Evolutionary conservation across 2,797 vertebrate genomes (phyloP).

Genomic region (Caiman crocodilus): DNA sequence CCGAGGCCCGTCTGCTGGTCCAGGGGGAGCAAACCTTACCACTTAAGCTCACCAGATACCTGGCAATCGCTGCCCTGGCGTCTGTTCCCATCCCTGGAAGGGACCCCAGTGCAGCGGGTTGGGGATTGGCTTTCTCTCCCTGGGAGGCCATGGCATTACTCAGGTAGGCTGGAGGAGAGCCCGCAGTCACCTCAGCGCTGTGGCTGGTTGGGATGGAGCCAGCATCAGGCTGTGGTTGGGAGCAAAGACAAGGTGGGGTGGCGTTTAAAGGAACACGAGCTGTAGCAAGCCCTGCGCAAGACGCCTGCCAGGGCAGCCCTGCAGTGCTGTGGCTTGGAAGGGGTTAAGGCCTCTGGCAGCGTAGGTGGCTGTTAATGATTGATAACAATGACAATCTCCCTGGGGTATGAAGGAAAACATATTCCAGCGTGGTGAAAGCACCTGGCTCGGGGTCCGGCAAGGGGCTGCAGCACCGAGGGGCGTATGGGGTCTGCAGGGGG

Average conservation of each 20-base stretch:
- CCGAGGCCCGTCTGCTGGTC: constrained; percentile 31
- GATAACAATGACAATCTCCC: constrained; percentile 71
- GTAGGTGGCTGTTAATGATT: constrained; percentile 83
- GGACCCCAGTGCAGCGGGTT: neutral
- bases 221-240: neutral
- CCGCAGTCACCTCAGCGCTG: neutral
- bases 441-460: neutral
- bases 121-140: neutral
- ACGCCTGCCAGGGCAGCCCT: neutral
- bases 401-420: constrained; percentile 67
- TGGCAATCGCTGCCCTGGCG: neutral
- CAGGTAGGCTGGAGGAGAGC: constrained; percentile 9
- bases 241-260: neutral
- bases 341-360: constrained; percentile 77
- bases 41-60: constrained; percentile 64
- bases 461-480: constrained; percentile 53
- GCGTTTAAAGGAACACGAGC: neutral
- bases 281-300: neutral
- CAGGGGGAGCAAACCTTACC: constrained; percentile 61
- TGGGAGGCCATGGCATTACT: constrained; percentile 6
- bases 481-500: neutral
- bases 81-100: neutral
- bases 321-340: constrained; percentile 41
- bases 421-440: constrained; percentile 24
- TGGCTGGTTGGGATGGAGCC: fast-evolving